A percentile compares a stretch with the other conserved stretches of the same genome.
Evolutionary conservation across 2,888 invertebrate species (phyloP).

Genomic region (Chloroclysta siterata): DNA sequence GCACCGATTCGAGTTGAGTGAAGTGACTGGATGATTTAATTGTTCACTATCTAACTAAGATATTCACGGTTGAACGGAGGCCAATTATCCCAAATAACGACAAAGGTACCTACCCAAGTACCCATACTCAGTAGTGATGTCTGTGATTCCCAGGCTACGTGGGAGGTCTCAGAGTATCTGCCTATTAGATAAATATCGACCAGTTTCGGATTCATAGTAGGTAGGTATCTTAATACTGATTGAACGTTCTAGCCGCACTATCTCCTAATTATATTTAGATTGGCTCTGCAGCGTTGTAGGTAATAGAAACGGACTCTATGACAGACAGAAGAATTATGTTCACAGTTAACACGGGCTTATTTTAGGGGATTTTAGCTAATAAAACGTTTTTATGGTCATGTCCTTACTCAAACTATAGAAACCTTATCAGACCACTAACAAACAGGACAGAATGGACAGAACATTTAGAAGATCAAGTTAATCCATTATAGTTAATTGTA

Average conservation of each 20-base stretch:
- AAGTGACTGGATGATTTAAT: conserved; percentile 40
- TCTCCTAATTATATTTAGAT: conserved; percentile 26
- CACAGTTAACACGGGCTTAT: background rate
- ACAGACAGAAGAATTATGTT: too few relatives aligned
- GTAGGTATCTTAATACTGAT: conserved; percentile 37
- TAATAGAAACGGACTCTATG: background rate
- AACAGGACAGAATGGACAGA: too few relatives aligned
- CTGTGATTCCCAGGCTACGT: conserved; percentile 52
- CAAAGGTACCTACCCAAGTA: conserved; percentile 24
- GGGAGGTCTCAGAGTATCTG: conserved; percentile 56
- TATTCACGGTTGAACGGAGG: conserved; percentile 53
- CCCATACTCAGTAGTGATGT: conserved; percentile 41
- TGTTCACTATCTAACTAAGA: conserved; percentile 43
- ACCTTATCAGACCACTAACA: too few relatives aligned
- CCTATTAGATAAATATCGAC: conserved; percentile 41
- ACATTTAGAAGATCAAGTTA: too few relatives aligned
- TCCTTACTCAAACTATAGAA: too few relatives aligned
- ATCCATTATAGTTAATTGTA: too few relatives aligned
- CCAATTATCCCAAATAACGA: conserved; percentile 59
- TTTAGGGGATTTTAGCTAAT: too few relatives aligned
- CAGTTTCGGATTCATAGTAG: conserved; percentile 31
- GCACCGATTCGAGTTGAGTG: conserved; percentile 22
- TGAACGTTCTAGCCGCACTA: conserved; percentile 30
- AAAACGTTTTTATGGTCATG: too few relatives aligned
- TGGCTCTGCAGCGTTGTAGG: conserved; percentile 16